Evolutionary conservation across 2,113 vertebrate genomes (phyloP), one percentile per base, ranked within the genome.

Genomic region (Diadophis punctatus): DNA sequence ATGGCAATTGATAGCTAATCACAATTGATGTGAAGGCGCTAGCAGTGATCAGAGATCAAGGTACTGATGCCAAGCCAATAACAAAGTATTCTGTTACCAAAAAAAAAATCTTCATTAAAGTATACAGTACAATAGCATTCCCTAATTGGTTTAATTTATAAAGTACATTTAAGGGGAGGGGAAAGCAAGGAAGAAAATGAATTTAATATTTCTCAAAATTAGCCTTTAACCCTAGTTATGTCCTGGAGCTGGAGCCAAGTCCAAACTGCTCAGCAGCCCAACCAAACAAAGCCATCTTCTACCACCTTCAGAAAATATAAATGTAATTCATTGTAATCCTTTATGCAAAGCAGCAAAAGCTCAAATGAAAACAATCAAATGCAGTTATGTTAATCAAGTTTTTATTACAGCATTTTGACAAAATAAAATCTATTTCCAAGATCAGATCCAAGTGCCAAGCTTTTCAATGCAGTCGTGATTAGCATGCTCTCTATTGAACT

Each of bases 291-390:
- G 53, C 43, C 10, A 43, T 43, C 58, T 27, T 39, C 46, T 80
- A 80, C 95, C 91, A 93, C 91, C 86, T 22, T 55, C 90, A 80
- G 34, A 80, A 43, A 4, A 8, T 80, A 85, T 52, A 94, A 95
- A 60, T 94, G 27, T 91, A 87, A 84, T 92, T 95, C 95, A 84
- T 90, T 74, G 16, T 53, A 80, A 39, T 84, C 11, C 10, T 80
- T 22, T 25, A 34, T 12, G 20, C 8, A 23, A 80, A 80, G 25
- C 27, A 53, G 11, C 63, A 53, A 80, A 84, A 52, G 6, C 9
- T 34, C 39, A 63, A 12, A 8, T 39, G 51, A 20, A 52, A 74
- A 39, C 27, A 68, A 12, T 39, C 1, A 3, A 20, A 49, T 68
- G 23, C 51, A 14, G 48, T 43, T 53, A 55, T 48, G 46, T 91